Percentiles rank a stretch among this genome's conserved stretches.
Conservation (phyloP, 2,113 vertebrate species). For the Chelonoidis abingdonii region DNA sequence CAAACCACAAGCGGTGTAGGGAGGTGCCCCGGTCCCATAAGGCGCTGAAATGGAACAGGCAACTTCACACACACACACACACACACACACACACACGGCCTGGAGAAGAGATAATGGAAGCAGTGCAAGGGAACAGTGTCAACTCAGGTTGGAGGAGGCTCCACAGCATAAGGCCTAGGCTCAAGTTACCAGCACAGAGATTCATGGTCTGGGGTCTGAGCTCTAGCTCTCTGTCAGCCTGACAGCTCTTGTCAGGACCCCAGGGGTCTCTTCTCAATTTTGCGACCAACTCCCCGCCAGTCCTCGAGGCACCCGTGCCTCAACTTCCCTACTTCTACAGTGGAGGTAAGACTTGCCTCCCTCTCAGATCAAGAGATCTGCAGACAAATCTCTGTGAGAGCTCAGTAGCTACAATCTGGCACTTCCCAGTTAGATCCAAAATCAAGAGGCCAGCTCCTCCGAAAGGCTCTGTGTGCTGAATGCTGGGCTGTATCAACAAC, state of each 20-base stretch:
- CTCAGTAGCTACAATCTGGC: not conserved
- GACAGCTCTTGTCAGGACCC: not conserved
- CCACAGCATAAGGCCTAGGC: not conserved
- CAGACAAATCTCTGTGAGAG: not conserved
- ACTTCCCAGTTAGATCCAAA: not conserved
- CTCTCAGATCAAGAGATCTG: not conserved
- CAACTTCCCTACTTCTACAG: not conserved
- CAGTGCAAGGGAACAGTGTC: not conserved
- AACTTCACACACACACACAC: no score
- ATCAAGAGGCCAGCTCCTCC: not conserved
- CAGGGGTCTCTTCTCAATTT: not conserved
- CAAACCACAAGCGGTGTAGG: no score
- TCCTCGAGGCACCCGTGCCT: not conserved
- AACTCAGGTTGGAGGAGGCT: not conserved
- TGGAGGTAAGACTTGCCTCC: not conserved
- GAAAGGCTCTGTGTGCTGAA: not conserved
- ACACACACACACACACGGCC: no score
- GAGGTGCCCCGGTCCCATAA: no score
- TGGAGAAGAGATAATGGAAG: not conserved
- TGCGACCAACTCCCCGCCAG: not conserved
- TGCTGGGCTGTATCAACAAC: not conserved
- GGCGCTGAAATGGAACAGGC: no score
- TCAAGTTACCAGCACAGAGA: not conserved
- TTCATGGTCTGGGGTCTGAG: accelerated
- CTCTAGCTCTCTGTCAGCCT: not conserved